Base-by-base conservation (phyloP, 2,113 vertebrate genomes). In the Gnathonemus longibarbis region DNA sequence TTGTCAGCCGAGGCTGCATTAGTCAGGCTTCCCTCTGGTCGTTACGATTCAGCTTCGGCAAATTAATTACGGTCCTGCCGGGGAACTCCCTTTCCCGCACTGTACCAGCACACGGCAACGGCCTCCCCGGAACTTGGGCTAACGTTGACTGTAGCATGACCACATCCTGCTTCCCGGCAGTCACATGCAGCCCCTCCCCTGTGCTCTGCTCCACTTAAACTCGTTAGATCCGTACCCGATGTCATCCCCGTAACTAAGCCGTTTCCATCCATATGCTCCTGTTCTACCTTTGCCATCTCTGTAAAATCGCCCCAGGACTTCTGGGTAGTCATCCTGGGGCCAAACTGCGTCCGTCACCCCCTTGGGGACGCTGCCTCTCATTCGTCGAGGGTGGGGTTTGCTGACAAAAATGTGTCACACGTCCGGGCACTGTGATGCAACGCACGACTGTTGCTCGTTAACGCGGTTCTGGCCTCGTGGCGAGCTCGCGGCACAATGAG, bases 401-500 rank as follows among this genome's bases (percentile, higher is more conserved):
- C 74, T 80, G 45, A 49, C 45, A 48, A 49, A 86, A 50, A 49
- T 13, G 45, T 49, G 42, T 48, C 48, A 27, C 31, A 21, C 17
- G 31, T 89, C 88, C 3, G 3, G 27, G 11, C 21, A 1, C 42
- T 77, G 46, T 80, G 48, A 89, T 35, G 46, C n/a, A 70, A 35
- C 46, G 62, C 9, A 11, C 27, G 48, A 24, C 77, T 39, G 48
- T 86, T 0, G 24, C 48, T 50, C 31, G 31, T 48, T 39, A 42
- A 13, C 15, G 50, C 31, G 39, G 46, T 52, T 74, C 74, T 17
- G 35, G 19, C 31, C 49, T 31, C 19, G 24, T 15, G 49, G 74
- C 74, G 27, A 42, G 48, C 91, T 92, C 91, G 92, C 90, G 13
- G 45, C 24, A 17, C 17, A 88, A 56, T 84, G 87, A 90, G 56